These are phyloP conservation scores for Pristiophorus japonicus DNA, from an alignment of 2,113 vertebrate species.

Conservation along the genomic window DNA sequence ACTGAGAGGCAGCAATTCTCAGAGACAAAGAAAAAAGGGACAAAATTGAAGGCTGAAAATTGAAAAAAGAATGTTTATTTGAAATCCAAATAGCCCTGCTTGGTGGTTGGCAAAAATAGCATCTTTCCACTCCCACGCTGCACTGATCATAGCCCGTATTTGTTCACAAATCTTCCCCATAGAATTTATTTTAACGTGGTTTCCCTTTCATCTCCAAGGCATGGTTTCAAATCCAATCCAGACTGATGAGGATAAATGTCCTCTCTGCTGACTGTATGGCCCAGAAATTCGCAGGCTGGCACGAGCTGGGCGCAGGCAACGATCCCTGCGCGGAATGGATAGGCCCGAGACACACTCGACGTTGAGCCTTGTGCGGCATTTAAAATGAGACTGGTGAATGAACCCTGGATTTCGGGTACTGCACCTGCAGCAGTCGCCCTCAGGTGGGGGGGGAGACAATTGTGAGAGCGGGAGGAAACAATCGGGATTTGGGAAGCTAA, in stretches of 20 bases:
- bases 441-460: not conserved
- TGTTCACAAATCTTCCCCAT: not conserved
- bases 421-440: not conserved
- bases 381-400: not conserved
- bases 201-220: not conserved
- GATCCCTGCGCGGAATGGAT: no score
- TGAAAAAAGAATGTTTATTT: not conserved
- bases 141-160: not conserved
- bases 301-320: not conserved
- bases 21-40: not conserved
- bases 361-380: not conserved
- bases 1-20: not conserved
- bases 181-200: not conserved
- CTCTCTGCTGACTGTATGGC: not conserved
- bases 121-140: not conserved
- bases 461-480: no score
- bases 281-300: not conserved
- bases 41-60: not conserved
- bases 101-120: not conserved
- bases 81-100: not conserved
- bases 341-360: not conserved
- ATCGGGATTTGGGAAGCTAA: not conserved
- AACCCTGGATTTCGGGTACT: not conserved
- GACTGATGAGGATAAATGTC: not conserved
- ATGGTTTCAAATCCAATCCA: not conserved